Percentiles rank a stretch among this genome's conserved stretches.
phyloP scores from a whole-genome alignment of 2,797 vertebrate species.

The Ispidina lecontei region DNA sequence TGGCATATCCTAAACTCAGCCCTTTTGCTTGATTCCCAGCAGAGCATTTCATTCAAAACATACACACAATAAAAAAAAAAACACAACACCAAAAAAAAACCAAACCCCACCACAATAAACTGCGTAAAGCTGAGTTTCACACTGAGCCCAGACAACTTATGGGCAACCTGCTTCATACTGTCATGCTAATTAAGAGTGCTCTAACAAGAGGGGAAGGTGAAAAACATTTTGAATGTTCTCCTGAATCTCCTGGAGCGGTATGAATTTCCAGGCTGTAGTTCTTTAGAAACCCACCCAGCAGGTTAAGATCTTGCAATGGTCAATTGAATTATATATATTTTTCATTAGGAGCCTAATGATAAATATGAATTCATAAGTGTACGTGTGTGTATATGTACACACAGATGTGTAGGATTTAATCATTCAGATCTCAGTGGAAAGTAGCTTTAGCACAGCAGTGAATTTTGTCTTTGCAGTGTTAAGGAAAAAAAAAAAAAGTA shows the following conservation, averaged over 20 bases:
- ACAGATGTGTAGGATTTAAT: not conserved
- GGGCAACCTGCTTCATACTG: not conserved
- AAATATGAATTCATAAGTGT: slow-evolving; percentile 25
- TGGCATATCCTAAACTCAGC: fast-evolving
- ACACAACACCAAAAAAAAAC: fast-evolving
- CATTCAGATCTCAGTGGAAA: slow-evolving; percentile 43
- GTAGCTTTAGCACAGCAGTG: slow-evolving; percentile 57
- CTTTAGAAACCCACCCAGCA: not conserved
- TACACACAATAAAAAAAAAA: not conserved
- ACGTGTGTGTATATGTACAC: not conserved
- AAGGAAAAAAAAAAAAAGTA: not conserved
- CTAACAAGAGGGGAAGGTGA: not conserved
- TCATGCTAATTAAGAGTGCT: not conserved
- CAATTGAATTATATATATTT: slow-evolving; percentile 29
- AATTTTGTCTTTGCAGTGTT: slow-evolving; percentile 33
- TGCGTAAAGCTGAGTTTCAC: not conserved
- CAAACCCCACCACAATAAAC: not conserved
- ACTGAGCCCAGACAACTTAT: not conserved
- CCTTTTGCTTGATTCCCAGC: not conserved
- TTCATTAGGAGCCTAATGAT: slow-evolving; percentile 26
- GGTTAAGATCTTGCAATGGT: not conserved
- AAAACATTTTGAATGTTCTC: not conserved
- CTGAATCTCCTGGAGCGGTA: not conserved
- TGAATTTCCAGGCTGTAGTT: not conserved
- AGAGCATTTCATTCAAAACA: not conserved